A percentile compares a stretch with the other conserved stretches of the same genome.
Conservation (phyloP, 2,888 invertebrate genomes). For the Acleris sparsana region DNA sequence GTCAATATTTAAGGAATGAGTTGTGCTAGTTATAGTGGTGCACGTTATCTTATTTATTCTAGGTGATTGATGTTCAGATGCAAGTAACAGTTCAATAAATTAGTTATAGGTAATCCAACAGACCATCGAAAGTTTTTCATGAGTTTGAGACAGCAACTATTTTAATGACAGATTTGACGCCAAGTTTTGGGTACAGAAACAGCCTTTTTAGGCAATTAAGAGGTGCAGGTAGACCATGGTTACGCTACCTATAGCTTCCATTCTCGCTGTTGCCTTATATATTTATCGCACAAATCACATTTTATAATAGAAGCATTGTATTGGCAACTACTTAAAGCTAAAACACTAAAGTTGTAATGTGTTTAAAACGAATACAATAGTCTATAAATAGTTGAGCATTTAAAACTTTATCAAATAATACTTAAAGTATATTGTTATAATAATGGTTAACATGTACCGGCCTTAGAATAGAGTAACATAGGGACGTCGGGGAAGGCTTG, state of each 20-base stretch:
- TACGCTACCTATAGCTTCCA: constrained; percentile 16
- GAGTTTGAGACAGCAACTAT: constrained; percentile 3
- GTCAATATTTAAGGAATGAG: constrained; percentile 42
- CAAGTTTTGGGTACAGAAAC: constrained; percentile 1
- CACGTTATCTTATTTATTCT: constrained; percentile 49
- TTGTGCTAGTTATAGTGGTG: constrained; percentile 75
- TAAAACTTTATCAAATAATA: constrained; percentile 66
- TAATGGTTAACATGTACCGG: constrained; percentile 74
- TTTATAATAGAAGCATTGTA: not conserved
- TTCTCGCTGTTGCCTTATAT: constrained; percentile 11
- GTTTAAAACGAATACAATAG: constrained; percentile 69
- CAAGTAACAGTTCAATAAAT: constrained; percentile 7
- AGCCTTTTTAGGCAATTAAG: not conserved
- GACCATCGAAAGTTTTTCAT: constrained; percentile 29
- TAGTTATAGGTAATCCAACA: constrained; percentile 17
- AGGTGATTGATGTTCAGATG: constrained; percentile 47
- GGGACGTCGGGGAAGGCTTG: constrained; percentile 70
- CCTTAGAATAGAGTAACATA: constrained; percentile 74
- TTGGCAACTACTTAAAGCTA: constrained; percentile 14
- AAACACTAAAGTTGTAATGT: constrained; percentile 52
- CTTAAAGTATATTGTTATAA: constrained; percentile 78
- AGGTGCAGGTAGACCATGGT: constrained; percentile 8
- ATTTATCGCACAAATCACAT: constrained; percentile 25
- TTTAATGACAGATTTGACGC: constrained; percentile 11
- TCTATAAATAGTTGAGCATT: constrained; percentile 73